These are phyloP conservation scores for Clarias batrachus DNA, from an alignment of 2,113 vertebrate species.

Conservation along the genomic window DNA sequence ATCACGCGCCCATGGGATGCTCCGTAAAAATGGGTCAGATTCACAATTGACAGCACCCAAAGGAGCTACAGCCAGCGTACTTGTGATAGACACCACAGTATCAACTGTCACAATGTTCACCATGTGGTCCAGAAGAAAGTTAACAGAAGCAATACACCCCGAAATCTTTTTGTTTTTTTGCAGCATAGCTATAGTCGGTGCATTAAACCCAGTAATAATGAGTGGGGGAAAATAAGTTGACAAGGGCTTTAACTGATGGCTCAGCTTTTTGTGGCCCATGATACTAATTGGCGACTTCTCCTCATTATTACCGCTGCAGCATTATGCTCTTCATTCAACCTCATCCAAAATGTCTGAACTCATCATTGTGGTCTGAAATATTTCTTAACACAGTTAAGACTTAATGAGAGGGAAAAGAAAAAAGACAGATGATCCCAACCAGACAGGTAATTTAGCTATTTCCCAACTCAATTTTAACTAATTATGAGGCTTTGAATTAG, in stretches of 20 bases:
- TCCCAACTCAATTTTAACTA: constrained; percentile 2
- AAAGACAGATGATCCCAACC: not conserved
- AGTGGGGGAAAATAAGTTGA: not conserved
- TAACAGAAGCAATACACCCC: not conserved
- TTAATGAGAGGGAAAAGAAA: not conserved
- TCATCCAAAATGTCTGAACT: constrained; percentile 12
- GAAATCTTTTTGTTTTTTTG: not conserved
- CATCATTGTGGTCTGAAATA: not conserved
- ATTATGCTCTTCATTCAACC: not conserved
- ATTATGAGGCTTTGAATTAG: constrained; percentile 9
- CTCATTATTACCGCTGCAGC: not conserved
- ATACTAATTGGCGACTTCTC: not conserved
- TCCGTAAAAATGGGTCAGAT: no score
- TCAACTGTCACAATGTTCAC: not conserved
- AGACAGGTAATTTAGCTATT: constrained; percentile 1
- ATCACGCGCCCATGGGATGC: no score
- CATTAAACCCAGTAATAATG: not conserved
- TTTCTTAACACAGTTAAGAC: not conserved
- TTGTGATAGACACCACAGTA: no score
- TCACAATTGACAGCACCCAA: no score
- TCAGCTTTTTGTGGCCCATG: not conserved
- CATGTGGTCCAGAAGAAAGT: not conserved
- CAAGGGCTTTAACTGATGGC: not conserved
- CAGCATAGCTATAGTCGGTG: not conserved
- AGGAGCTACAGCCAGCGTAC: no score